Base-by-base conservation (phyloP, 2,888 invertebrate genomes). In the Scaptomyza reducta region DNA sequence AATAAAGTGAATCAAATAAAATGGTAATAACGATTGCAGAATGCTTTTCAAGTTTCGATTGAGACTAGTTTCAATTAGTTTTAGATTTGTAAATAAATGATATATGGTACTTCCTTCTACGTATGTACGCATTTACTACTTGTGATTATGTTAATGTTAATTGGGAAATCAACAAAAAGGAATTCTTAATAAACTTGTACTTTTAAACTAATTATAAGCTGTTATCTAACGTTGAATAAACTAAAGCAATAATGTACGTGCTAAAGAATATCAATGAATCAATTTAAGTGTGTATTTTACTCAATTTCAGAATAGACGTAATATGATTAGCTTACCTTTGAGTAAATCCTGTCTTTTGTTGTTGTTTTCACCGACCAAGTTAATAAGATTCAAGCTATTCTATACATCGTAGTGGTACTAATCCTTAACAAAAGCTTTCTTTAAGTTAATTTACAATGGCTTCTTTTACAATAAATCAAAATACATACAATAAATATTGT, bases 161-260 rank as follows among this genome's bases (percentile, higher is more conserved):
- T 70, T 69, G 55, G 40, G 38, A 70, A 51, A 64, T 57, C 33
- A 55, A 58, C 53, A 63, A 31, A 3, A 56, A 55, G 13, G 3
- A 16, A 54, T 49, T 74, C 49, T 59, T 59, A 55, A 74, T 50
- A 59, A 56, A 72, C 45, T 57, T 54, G 45, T 70, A 38, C 51
- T 56, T 71, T 70, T 71, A 64, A 71, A 59, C 57, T 61, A 71
- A 40, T 72, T 41, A 38, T 70, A 71, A 71, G 56, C 44, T 71
- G 65, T 71, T 71, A 71, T 61, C 70, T 58, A 59, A 27, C 35
- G 71, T 70, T 70, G 66, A 70, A 70, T 70, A 66, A 70, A 71
- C 42, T 65, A 22, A 69, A 49, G 47, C 61, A 51, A 64, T 50
- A 64, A 14, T 45, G 18, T 50, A 64, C 31, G 49, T 50, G 46